phyloP scores from a whole-genome alignment of 2,888 invertebrate species.

The Limenitis arthemis region DNA sequence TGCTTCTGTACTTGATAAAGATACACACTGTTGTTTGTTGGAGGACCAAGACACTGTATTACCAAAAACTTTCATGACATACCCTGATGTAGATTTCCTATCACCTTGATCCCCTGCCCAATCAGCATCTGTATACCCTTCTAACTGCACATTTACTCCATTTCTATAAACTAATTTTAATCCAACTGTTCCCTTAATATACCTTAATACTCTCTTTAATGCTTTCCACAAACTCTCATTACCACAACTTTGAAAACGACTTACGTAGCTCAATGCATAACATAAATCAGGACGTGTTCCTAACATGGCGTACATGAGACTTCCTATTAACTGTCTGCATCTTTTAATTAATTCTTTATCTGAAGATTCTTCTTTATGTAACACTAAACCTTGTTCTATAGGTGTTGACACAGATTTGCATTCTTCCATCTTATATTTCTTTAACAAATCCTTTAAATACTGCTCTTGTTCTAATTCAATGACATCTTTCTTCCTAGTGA shows the following conservation, averaged over 20 bases:
- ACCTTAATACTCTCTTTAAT: background rate
- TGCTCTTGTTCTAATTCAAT: background rate
- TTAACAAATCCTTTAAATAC: background rate
- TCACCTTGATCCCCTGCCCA: conserved; percentile 17
- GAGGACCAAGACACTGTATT: conserved; percentile 17
- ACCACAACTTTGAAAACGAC: conserved; percentile 1
- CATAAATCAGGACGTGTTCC: background rate
- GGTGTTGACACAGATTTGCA: background rate
- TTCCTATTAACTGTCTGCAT: background rate
- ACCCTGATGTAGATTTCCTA: conserved; percentile 18
- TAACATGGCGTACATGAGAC: conserved; percentile 1
- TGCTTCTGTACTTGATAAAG: conserved; percentile 16
- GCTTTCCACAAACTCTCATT: background rate
- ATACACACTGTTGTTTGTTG: conserved; percentile 14
- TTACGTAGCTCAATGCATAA: background rate
- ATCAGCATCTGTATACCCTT: conserved; percentile 9
- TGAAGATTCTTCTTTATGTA: background rate
- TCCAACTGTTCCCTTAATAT: background rate
- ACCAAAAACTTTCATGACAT: conserved; percentile 15
- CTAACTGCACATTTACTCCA: background rate
- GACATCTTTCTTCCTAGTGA: background rate
- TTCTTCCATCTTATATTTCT: conserved; percentile 1
- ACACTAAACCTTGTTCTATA: background rate
- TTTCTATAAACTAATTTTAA: background rate
- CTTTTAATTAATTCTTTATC: background rate